phyloP scores from a whole-genome alignment of 1,140 invertebrate species.

The Lasaia peninsularis region DNA sequence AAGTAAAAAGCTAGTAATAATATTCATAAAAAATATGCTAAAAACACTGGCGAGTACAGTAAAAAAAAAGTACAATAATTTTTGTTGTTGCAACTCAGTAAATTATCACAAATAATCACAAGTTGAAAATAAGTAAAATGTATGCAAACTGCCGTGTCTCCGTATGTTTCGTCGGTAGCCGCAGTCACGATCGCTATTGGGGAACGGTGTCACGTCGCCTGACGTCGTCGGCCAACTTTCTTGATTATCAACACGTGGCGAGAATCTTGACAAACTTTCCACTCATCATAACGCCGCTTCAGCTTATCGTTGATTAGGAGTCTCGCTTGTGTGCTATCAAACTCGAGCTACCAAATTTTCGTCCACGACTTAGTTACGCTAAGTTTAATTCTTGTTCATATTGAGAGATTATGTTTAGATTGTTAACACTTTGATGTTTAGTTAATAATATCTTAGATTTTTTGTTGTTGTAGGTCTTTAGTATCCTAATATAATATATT shows the following conservation, averaged over 20 bases:
- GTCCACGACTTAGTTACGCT: not conserved
- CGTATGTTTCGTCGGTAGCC: conserved; percentile 12
- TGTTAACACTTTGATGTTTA: not conserved
- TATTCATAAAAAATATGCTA: too few relatives aligned
- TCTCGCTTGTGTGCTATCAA: conserved; percentile 4
- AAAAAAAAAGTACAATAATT: too few relatives aligned
- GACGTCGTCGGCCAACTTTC: conserved; percentile 56
- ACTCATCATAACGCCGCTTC: conserved; percentile 46
- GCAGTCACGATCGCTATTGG: conserved; percentile 46
- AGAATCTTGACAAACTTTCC: conserved; percentile 39
- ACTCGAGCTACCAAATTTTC: conserved; percentile 7
- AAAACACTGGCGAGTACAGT: too few relatives aligned
- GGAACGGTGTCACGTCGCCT: conserved; percentile 51
- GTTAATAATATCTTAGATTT: not conserved
- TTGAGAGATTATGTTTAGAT: conserved; percentile 3
- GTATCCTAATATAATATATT: not conserved
- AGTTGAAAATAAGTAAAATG: too few relatives aligned
- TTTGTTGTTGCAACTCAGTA: too few relatives aligned
- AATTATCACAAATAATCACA: too few relatives aligned
- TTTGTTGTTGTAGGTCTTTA: not conserved
- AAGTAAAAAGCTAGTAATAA: too few relatives aligned
- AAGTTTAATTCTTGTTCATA: conserved; percentile 5
- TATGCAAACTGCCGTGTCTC: not conserved
- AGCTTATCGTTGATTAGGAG: conserved; percentile 34
- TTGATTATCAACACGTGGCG: conserved; percentile 63